Base-by-base conservation (phyloP, 2,113 vertebrate genomes). In the Aspidoscelis tigris region DNA sequence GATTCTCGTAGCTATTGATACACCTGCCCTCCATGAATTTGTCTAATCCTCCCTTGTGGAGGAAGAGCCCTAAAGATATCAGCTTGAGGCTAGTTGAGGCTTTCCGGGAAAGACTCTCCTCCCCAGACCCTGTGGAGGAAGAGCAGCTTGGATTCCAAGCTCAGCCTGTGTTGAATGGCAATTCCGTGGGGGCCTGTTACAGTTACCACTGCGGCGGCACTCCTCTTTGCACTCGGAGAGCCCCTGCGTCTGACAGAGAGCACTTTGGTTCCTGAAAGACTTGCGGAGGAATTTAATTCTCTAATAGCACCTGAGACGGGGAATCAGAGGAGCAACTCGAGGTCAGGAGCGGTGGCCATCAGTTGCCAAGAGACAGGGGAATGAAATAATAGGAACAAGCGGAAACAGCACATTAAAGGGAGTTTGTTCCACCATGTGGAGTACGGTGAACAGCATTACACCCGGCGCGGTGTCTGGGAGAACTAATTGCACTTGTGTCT, bases 401-500 rank as follows among this genome's bases (percentile, higher is more conserved):
- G 58, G 6, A 75, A 71, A 77, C 68, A 79, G 78, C 68, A 88
- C 88, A 90, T 95, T 91, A 94, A 90, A 94, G 92, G 22, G 80
- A 90, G 74, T 12, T 80, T 85, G 88, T 80, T 94, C 90, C 89
- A 39, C 90, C 80, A 76, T 92, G 91, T 91, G 92, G 92, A 94
- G 91, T 91, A 87, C 91, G 92, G 91, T 94, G 91, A 94, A 94
- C 90, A 92, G 64, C 85, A 92, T 92, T 93, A 89, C 89, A 93
- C 85, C 86, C 90, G 89, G 88, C 88, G 86, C 2, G 83, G 78
- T 91, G 89, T 92, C 92, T 91, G 92, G 91, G 92, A 87, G 89
- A 90, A 76, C 91, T 94, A 94, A 95, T 95, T 94, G 92, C 92
- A 95, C 81, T 47, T 92, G 90, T 90, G 91, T 90, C 87, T 94